A percentile compares a stretch with the other conserved stretches of the same genome.
Evolutionary conservation across 2,797 vertebrate species (phyloP).

Genomic region (Arnoldichthys spilopterus): DNA sequence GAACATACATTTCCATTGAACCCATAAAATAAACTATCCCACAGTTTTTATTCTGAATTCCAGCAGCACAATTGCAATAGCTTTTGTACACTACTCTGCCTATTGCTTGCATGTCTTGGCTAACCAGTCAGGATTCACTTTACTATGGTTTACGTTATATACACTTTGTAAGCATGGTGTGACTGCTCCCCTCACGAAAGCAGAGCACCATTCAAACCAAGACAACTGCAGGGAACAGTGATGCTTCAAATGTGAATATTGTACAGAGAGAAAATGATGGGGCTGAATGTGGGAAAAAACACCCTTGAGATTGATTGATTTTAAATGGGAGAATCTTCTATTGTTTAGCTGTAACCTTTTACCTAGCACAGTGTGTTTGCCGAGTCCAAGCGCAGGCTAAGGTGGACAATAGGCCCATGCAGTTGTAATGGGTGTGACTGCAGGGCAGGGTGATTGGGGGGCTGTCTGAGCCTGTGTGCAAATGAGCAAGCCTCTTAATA

Average conservation of each 20-base stretch:
- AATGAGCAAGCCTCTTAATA: slow-evolving; percentile 82
- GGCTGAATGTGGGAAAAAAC: slow-evolving; percentile 70
- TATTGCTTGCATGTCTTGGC: slow-evolving; percentile 34
- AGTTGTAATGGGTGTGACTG: slow-evolving; percentile 77
- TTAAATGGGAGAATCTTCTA: slow-evolving; percentile 70
- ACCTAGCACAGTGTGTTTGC: slow-evolving; percentile 67
- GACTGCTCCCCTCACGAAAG: slow-evolving; percentile 49
- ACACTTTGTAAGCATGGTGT: slow-evolving; percentile 44
- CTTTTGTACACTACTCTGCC: slow-evolving; percentile 42
- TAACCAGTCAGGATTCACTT: slow-evolving; percentile 29
- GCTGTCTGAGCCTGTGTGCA: slow-evolving; percentile 76
- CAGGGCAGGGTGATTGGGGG: slow-evolving; percentile 56
- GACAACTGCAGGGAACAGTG: slow-evolving; percentile 48
- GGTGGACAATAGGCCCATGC: slow-evolving; percentile 77
- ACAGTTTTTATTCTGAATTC: slow-evolving; percentile 4
- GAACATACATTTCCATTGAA: slow-evolving; percentile 50
- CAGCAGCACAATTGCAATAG: slow-evolving; percentile 13
- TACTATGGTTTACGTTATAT: slow-evolving; percentile 38
- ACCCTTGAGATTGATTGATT: slow-evolving; percentile 73
- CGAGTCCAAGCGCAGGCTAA: slow-evolving; percentile 63
- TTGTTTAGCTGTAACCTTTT: slow-evolving; percentile 78
- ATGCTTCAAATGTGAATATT: slow-evolving; percentile 65
- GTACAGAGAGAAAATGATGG: slow-evolving; percentile 56
- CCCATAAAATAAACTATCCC: slow-evolving; percentile 21
- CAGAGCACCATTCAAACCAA: slow-evolving; percentile 38